These are phyloP conservation scores for Drosophila multiciliata DNA, from an alignment of 2,888 invertebrate species.

Conservation along the genomic window DNA sequence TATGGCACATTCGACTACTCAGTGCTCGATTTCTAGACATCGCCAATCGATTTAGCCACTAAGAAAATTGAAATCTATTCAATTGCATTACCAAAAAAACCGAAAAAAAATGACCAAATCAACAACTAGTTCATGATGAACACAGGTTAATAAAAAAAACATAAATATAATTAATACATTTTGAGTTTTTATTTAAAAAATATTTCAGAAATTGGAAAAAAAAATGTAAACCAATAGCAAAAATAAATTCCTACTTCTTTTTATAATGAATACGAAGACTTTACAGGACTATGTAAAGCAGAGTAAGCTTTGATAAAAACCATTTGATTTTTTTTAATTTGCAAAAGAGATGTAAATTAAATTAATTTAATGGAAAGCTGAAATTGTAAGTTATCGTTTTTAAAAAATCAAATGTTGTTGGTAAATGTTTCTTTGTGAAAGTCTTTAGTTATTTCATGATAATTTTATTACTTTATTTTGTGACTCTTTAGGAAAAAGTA, in stretches of 20 bases:
- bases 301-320: background rate
- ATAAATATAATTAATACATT: constrained; percentile 15
- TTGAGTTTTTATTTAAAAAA: constrained; percentile 4
- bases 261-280: too few species aligned
- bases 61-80: constrained; percentile 35
- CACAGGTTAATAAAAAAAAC: constrained; percentile 29
- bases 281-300: too few species aligned
- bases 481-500: background rate
- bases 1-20: constrained; percentile 79
- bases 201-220: background rate
- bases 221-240: too few species aligned
- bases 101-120: constrained; percentile 25
- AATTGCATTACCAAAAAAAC: constrained; percentile 41
- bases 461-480: background rate
- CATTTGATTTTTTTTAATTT: background rate
- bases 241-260: too few species aligned
- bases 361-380: background rate
- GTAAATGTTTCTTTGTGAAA: background rate
- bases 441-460: background rate
- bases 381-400: background rate
- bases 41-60: constrained; percentile 36
- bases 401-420: background rate
- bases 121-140: constrained; percentile 33
- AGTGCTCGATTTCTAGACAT: constrained; percentile 53
- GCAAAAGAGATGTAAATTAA: background rate